Evolutionary conservation across 2,888 invertebrate species (phyloP).

Genomic region (Tortricodes alternella): DNA sequence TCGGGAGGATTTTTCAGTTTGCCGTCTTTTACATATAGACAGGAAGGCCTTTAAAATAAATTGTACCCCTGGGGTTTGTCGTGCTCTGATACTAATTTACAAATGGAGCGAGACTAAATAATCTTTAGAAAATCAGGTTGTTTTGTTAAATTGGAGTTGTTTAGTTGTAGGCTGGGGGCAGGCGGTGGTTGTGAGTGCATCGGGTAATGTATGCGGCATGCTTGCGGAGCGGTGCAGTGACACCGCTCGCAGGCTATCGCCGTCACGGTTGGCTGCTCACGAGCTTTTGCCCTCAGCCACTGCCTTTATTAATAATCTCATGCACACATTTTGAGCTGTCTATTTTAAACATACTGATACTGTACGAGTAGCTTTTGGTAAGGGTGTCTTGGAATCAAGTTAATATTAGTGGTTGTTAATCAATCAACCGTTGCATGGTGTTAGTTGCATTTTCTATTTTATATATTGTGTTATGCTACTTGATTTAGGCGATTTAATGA

Average conservation of each 20-base stretch:
- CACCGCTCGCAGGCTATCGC: conserved; percentile 55
- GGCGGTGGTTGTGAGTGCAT: conserved; percentile 22
- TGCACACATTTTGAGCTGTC: conserved; percentile 17
- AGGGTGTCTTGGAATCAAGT: no score
- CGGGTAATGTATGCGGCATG: conserved; percentile 30
- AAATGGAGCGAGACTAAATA: conserved; percentile 44
- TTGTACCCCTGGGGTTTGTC: conserved; percentile 58
- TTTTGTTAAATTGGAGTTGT: conserved; percentile 6
- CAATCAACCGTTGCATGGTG: no score
- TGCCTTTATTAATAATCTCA: conserved; percentile 16
- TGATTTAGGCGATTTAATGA: no score
- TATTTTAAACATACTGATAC: background rate
- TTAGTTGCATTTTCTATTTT: no score
- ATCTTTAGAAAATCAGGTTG: conserved; percentile 30
- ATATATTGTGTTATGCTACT: no score
- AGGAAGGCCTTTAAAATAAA: conserved; percentile 62
- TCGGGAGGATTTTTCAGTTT: conserved; percentile 57
- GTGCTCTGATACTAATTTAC: conserved; percentile 57
- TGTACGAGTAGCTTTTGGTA: no score
- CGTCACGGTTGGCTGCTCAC: conserved; percentile 54
- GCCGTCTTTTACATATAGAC: conserved; percentile 59
- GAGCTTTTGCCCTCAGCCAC: conserved; percentile 38
- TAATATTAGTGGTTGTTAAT: no score
- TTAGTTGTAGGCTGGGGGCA: background rate
- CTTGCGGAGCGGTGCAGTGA: conserved; percentile 30